A percentile compares a stretch with the other conserved stretches of the same genome.
phyloP scores from a whole-genome alignment of 2,113 vertebrate genomes.

The Peromyscus maniculatus region DNA sequence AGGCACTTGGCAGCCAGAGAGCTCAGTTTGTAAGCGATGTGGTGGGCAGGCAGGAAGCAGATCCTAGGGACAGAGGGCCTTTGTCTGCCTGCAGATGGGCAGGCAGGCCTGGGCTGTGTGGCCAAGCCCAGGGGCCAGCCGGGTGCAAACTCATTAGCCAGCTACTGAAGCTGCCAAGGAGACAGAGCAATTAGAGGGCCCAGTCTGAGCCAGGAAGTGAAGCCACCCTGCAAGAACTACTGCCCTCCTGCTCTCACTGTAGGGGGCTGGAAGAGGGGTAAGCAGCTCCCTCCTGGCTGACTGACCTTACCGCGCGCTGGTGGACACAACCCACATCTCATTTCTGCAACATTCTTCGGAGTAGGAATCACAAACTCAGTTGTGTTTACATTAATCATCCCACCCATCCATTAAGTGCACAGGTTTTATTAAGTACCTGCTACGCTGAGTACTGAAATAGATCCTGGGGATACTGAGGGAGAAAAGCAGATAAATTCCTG shows the following conservation, averaged over 20 bases:
- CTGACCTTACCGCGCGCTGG: background rate
- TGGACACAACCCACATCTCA: background rate
- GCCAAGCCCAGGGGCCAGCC: slow-evolving; percentile 68
- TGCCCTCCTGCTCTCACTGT: background rate
- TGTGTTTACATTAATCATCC: background rate
- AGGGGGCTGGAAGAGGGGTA: too few species aligned
- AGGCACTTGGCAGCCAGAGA: background rate
- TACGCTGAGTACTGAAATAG: background rate
- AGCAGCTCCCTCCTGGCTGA: background rate
- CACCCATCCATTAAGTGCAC: background rate
- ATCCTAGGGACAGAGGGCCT: slow-evolving; percentile 74
- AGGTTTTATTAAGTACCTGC: background rate
- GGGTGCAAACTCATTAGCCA: slow-evolving; percentile 76
- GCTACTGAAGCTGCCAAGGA: slow-evolving; percentile 70
- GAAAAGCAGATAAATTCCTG: background rate
- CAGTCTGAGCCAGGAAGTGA: slow-evolving; percentile 44
- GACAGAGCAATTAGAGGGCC: slow-evolving; percentile 68
- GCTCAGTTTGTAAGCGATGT: slow-evolving; percentile 6
- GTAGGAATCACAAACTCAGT: background rate
- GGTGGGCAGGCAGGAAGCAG: slow-evolving; percentile 33
- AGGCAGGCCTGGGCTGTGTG: slow-evolving; percentile 64
- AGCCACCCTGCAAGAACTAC: background rate
- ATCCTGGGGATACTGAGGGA: background rate
- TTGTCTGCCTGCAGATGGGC: slow-evolving; percentile 79
- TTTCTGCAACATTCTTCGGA: background rate